A percentile compares a stretch with the other conserved stretches of the same genome.
Conservation (phyloP, 2,888 invertebrate species). For the Nomada hirtipes region DNA sequence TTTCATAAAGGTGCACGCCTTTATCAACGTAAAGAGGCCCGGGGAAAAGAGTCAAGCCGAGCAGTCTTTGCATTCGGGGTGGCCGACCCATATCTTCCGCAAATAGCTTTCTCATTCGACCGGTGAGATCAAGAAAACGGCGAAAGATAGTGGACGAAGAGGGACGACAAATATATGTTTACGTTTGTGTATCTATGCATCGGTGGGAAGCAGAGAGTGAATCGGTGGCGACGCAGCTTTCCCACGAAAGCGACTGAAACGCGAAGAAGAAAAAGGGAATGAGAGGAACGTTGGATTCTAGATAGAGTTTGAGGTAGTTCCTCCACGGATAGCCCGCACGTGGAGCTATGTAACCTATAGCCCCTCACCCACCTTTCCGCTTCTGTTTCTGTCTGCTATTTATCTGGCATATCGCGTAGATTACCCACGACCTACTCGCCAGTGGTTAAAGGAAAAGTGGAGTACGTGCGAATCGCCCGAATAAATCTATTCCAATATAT, state of each 20-base stretch:
- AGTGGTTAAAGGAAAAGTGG: slow-evolving; percentile 62
- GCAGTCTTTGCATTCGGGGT: slow-evolving; percentile 65
- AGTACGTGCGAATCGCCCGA: slow-evolving; percentile 58
- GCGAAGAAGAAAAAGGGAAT: slow-evolving; percentile 31
- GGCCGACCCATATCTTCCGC: slow-evolving; percentile 78
- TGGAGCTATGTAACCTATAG: slow-evolving; percentile 35
- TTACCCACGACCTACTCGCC: slow-evolving; percentile 64
- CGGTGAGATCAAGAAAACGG: slow-evolving; percentile 66
- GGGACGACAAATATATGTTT: slow-evolving; percentile 46
- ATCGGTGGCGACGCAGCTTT: slow-evolving; percentile 45
- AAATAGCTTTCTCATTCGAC: slow-evolving; percentile 71
- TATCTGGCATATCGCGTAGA: slow-evolving; percentile 51
- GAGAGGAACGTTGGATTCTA: slow-evolving; percentile 28
- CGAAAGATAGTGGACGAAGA: slow-evolving; percentile 27
- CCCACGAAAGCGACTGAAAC: slow-evolving; percentile 55
- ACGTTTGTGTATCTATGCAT: slow-evolving; percentile 23
- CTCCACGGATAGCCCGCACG: slow-evolving; percentile 45
- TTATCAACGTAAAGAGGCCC: slow-evolving; percentile 50
- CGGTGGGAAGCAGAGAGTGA: slow-evolving; percentile 14
- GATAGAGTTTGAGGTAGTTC: slow-evolving; percentile 61
- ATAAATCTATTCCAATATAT: slow-evolving; percentile 55
- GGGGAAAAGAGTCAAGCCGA: slow-evolving; percentile 45
- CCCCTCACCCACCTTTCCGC: slow-evolving; percentile 11
- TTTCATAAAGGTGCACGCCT: slow-evolving; percentile 58
- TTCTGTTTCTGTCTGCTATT: slow-evolving; percentile 43